Conservation (phyloP, 2,113 vertebrate species). For the Ceuthmochares aereus region DNA sequence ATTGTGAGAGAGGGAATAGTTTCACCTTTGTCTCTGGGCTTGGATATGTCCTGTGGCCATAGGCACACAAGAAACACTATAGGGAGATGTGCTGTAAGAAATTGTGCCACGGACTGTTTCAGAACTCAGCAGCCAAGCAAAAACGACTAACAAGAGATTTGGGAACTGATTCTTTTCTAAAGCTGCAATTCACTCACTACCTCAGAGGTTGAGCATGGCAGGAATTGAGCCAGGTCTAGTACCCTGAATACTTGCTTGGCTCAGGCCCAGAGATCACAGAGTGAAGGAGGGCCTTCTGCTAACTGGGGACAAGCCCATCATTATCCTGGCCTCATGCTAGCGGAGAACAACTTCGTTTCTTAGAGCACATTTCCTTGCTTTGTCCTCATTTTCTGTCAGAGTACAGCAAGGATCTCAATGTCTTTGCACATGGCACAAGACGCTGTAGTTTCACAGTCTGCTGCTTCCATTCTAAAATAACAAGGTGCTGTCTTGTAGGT, state of each 20-base stretch:
- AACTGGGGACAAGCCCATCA: accelerated
- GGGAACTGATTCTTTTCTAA: not conserved
- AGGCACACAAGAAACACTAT: not conserved
- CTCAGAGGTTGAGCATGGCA: not conserved
- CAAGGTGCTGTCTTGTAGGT: not conserved
- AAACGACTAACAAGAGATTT: not conserved
- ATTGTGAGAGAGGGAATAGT: not conserved
- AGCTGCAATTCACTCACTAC: not conserved
- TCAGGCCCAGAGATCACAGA: not conserved
- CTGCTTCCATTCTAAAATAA: not conserved
- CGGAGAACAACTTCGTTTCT: not conserved
- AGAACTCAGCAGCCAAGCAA: not conserved
- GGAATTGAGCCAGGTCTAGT: not conserved
- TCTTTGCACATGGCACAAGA: not conserved
- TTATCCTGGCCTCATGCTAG: not conserved
- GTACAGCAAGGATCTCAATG: not conserved
- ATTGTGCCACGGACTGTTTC: not conserved
- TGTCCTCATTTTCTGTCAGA: not conserved
- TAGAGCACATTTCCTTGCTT: not conserved
- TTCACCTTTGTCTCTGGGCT: not conserved
- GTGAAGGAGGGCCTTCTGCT: not conserved
- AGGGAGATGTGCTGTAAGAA: not conserved
- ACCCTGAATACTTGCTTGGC: not conserved
- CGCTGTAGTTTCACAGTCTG: not conserved
- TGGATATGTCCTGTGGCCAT: not conserved